Evolutionary conservation across 64 coral and sea anemone species (phyloP).

Genomic region (Pachyseris speciosa): DNA sequence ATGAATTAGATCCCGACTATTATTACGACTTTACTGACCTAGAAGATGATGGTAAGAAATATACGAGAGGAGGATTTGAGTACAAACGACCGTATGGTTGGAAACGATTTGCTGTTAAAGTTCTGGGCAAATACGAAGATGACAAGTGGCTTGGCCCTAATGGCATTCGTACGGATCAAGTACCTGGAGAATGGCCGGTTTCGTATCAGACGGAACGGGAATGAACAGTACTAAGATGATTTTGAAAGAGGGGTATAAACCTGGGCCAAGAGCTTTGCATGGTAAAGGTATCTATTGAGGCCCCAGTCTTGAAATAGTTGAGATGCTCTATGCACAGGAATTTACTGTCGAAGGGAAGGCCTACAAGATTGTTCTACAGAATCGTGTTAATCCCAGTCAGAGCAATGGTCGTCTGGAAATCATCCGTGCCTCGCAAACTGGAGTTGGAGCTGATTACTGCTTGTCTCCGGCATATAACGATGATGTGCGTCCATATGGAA

Average conservation of each 20-base stretch:
- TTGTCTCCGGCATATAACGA: too few species aligned
- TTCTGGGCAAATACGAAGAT: too few species aligned
- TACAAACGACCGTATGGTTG: too few species aligned
- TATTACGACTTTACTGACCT: slow-evolving; percentile 52
- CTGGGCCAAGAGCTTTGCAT: background rate
- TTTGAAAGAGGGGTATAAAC: background rate
- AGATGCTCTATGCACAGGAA: slow-evolving; percentile 28
- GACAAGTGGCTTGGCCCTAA: too few species aligned
- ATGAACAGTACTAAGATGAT: slow-evolving; percentile 10
- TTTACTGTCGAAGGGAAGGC: slow-evolving; percentile 47
- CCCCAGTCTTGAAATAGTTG: slow-evolving; percentile 68
- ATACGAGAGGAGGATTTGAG: too few species aligned
- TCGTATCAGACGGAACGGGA: slow-evolving; percentile 67
- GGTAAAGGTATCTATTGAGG: slow-evolving; percentile 56
- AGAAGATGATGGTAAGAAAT: too few species aligned
- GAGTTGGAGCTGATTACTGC: too few species aligned
- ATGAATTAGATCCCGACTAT: slow-evolving; percentile 28
- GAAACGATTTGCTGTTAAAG: too few species aligned
- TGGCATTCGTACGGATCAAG: too few species aligned
- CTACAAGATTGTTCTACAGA: slow-evolving; percentile 73
- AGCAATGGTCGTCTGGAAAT: slow-evolving; percentile 12
- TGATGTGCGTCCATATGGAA: too few species aligned
- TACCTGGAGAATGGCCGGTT: background rate
- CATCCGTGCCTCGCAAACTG: too few species aligned
- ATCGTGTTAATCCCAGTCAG: slow-evolving; percentile 57